Conservation (phyloP, 2,888 invertebrate genomes). For the Microctonus hyperodae region DNA sequence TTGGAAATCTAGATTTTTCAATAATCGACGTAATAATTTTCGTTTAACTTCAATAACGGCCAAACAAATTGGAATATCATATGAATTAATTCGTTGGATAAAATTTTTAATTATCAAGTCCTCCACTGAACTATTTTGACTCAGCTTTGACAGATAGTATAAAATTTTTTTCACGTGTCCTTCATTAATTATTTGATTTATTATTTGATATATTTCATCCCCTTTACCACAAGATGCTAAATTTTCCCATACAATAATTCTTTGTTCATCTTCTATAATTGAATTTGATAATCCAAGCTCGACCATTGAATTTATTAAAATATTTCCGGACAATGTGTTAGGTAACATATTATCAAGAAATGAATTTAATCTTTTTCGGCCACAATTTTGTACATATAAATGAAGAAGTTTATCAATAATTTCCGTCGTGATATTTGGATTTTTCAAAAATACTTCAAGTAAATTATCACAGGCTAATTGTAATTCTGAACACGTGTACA, state of each 20-base stretch:
- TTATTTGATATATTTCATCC: slow-evolving; percentile 46
- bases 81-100: slow-evolving; percentile 39
- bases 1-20: slow-evolving; percentile 59
- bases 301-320: slow-evolving; percentile 45
- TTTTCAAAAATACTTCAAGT: slow-evolving; percentile 62
- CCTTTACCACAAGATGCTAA: slow-evolving; percentile 50
- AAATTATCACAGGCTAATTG: slow-evolving; percentile 63
- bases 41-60: slow-evolving; percentile 55
- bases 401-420: slow-evolving; percentile 62
- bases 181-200: slow-evolving; percentile 56
- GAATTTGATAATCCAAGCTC: slow-evolving; percentile 44
- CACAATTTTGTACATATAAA: slow-evolving; percentile 61
- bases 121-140: slow-evolving; percentile 40
- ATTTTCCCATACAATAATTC: slow-evolving; percentile 52
- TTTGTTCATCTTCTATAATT: slow-evolving; percentile 49
- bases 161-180: slow-evolving; percentile 55
- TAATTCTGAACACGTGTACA: slow-evolving; percentile 54
- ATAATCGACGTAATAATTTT: slow-evolving; percentile 53
- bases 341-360: slow-evolving; percentile 52
- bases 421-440: slow-evolving; percentile 49
- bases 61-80: slow-evolving; percentile 47
- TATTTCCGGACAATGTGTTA: slow-evolving; percentile 47
- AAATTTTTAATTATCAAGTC: slow-evolving; percentile 47
- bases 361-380: slow-evolving; percentile 60
- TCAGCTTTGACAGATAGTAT: slow-evolving; percentile 47